phyloP scores from a whole-genome alignment of 2,797 vertebrate genomes.

The Rhincodon typus region DNA sequence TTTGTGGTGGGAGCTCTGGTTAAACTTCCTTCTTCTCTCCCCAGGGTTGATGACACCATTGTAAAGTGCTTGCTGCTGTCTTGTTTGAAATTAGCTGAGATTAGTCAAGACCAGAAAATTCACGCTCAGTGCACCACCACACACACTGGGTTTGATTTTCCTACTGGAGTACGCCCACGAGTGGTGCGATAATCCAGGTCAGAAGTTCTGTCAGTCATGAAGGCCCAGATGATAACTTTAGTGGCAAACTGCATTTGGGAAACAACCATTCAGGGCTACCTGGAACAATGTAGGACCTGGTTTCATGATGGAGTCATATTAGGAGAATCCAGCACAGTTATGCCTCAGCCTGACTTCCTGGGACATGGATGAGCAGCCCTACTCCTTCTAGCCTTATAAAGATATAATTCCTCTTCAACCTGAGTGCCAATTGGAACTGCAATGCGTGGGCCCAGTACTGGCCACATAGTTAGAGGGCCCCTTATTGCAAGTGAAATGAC shows the following conservation, averaged over 20 bases:
- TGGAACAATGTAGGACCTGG: background rate
- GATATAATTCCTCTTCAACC: background rate
- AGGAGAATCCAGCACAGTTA: too few relatives aligned
- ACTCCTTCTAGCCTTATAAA: background rate
- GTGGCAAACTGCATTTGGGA: background rate
- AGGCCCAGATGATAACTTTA: too few relatives aligned
- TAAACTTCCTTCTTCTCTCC: too few relatives aligned
- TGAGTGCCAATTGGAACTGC: background rate
- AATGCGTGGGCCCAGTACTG: background rate
- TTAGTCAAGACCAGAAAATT: background rate
- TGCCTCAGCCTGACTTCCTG: background rate
- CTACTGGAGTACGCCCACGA: background rate
- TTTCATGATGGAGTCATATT: too few relatives aligned
- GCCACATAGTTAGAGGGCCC: background rate
- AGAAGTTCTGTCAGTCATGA: background rate
- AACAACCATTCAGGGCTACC: background rate
- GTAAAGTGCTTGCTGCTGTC: background rate
- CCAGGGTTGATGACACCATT: background rate
- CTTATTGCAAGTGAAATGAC: background rate
- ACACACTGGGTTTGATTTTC: background rate
- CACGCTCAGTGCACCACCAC: background rate
- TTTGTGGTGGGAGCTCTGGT: background rate
- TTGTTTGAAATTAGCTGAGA: background rate
- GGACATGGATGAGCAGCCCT: too few relatives aligned
- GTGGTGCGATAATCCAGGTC: background rate